Conservation (phyloP, 2,888 invertebrate genomes). For the Drosophila flavopinicola region DNA sequence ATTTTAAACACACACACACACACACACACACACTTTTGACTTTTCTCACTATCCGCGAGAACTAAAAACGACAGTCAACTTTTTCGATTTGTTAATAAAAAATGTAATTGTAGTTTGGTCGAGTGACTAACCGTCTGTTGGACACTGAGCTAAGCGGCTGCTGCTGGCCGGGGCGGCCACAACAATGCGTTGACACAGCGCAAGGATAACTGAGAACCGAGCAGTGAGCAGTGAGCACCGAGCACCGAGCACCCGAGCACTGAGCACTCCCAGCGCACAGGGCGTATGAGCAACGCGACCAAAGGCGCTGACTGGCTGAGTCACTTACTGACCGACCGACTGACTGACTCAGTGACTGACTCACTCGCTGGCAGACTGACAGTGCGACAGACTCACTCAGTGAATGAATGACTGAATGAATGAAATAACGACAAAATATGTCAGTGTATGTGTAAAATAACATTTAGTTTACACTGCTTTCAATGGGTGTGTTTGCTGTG, state of each 20-base stretch:
- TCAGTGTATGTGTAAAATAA: constrained; percentile 46
- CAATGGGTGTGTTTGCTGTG: constrained; percentile 42
- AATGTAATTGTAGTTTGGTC: constrained; percentile 5
- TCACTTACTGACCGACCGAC: constrained; percentile 14
- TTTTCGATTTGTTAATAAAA: constrained; percentile 13
- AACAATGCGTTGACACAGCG: constrained; percentile 74
- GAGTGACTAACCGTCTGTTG: constrained; percentile 60
- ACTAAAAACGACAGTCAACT: constrained; percentile 2
- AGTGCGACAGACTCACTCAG: constrained; percentile 42
- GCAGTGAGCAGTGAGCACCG: constrained; percentile 45
- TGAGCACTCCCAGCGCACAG: constrained; percentile 54
- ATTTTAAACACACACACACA: background rate
- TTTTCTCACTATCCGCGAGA: background rate
- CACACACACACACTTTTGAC: background rate
- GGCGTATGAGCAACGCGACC: constrained; percentile 73
- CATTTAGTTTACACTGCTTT: constrained; percentile 75
- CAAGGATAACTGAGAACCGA: constrained; percentile 73
- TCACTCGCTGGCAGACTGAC: constrained; percentile 30
- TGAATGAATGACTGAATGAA: constrained; percentile 65
- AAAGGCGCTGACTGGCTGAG: constrained; percentile 45
- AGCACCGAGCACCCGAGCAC: constrained; percentile 47
- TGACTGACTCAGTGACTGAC: constrained; percentile 21
- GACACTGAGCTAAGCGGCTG: constrained; percentile 20
- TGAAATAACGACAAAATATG: constrained; percentile 49
- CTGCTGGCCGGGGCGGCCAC: constrained; percentile 48